Evolutionary conservation across 2,888 invertebrate genomes (phyloP), one percentile per base, ranked within the genome.

Genomic region (Hoplodrina blanda): DNA sequence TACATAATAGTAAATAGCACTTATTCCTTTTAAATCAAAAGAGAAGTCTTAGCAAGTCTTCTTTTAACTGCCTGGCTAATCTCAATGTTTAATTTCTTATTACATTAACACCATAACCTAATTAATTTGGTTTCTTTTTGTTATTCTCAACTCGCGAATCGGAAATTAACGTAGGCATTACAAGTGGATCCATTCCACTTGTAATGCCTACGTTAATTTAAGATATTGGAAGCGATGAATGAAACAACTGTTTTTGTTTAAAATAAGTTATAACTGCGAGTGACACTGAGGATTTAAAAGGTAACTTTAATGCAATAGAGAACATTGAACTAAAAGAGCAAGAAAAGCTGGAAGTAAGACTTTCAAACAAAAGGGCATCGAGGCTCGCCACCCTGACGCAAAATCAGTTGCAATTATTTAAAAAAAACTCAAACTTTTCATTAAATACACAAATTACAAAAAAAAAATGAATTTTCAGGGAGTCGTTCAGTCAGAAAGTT

Each of bases 111-210:
- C 55, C 52, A 20, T 64, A 61, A 59, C 13, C 11, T 55, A 65
- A 69, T 78, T 75, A 49, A 33, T 66, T 61, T 67, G 0, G 37
- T 46, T 63, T 60, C 13, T 19, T 44, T 67, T 53, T 66, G 72
- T 61, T 63, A 37, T 53, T 77, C 10, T 55, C 17, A 37, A 19
- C 54, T 52, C 13, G 8, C 1, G 30, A 50, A 60, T 72, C 3
- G 5, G 33, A 73, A 77, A 63, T 60, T 15, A 52, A 20, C 15
- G 11, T 19, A 33, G 44, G 10, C 15, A 46, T 62, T 63, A 56
- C 15, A 41, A 69, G 52, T 46, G 20, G 13, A 52, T 52, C 44
- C n/a, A n/a, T n/a, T n/a, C n/a, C n/a, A n/a, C n/a, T n/a, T n/a
- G n/a, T n/a, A n/a, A n/a, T n/a, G n/a, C n/a, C n/a, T n/a, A n/a